Conservation (phyloP, 2,797 vertebrate species). For the Falco biarmicus region DNA sequence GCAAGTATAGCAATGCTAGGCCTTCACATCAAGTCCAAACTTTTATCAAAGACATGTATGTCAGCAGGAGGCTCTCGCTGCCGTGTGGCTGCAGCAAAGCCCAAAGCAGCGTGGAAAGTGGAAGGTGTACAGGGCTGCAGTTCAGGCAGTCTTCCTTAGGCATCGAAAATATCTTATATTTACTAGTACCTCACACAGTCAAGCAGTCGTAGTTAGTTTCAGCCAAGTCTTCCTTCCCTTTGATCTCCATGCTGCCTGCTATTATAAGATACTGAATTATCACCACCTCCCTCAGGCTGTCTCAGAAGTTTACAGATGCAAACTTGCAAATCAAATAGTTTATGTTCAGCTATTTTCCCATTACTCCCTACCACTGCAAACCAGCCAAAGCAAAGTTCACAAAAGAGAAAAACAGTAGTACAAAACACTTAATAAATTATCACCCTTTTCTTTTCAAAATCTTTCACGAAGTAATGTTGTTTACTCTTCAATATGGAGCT, state of each 20-base stretch:
- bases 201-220: neutral
- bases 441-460: neutral
- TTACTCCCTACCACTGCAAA: neutral
- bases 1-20: neutral
- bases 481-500: neutral
- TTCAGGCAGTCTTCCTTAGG: slow-evolving; percentile 2
- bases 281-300: slow-evolving; percentile 34
- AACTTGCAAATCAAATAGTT: slow-evolving; percentile 36
- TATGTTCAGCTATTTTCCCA: neutral
- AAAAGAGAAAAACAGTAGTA: neutral
- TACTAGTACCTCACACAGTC: slow-evolving; percentile 47
- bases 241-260: slow-evolving; percentile 44
- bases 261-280: slow-evolving; percentile 54
- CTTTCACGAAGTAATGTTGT: neutral
- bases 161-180: slow-evolving; percentile 19
- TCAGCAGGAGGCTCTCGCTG: neutral
- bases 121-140: neutral
- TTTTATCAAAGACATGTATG: neutral
- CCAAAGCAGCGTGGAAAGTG: neutral
- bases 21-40: neutral
- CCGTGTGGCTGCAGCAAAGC: neutral
- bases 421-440: slow-evolving; percentile 2
- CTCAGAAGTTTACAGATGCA: slow-evolving; percentile 43
- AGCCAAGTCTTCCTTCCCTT: slow-evolving; percentile 46
- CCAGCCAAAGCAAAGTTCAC: neutral